phyloP scores from a whole-genome alignment of 2,797 vertebrate species.

The Zalophus californianus region DNA sequence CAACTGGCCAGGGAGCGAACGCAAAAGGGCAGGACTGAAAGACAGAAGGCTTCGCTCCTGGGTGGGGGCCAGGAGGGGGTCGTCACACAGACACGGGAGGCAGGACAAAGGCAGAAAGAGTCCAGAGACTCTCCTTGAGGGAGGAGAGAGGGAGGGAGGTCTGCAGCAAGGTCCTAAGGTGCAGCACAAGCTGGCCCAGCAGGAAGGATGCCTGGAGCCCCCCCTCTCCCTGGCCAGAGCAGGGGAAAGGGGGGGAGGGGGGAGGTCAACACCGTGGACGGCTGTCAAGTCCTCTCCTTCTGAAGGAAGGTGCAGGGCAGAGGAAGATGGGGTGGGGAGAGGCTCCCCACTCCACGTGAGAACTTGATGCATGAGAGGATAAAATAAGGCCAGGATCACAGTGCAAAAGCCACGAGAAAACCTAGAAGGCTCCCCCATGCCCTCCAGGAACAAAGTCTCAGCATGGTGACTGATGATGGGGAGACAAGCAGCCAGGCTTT shows the following conservation, averaged over 20 bases:
- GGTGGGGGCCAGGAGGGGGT: background rate
- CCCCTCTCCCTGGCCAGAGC: background rate
- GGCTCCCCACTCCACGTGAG: background rate
- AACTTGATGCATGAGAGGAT: background rate
- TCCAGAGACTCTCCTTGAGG: background rate
- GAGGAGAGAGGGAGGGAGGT: background rate
- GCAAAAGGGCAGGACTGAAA: slow-evolving; percentile 84
- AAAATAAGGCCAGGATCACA: background rate
- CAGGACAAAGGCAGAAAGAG: slow-evolving; percentile 74
- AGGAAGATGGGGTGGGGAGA: rapidly evolving
- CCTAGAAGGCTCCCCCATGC: background rate
- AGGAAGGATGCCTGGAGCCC: background rate
- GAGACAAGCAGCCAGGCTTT: background rate
- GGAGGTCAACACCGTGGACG: background rate
- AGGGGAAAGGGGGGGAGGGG: rapidly evolving
- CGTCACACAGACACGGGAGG: background rate
- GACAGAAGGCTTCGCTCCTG: slow-evolving; percentile 71
- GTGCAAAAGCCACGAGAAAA: background rate
- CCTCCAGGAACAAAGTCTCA: background rate
- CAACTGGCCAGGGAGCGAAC: slow-evolving; percentile 57
- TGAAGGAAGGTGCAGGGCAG: background rate
- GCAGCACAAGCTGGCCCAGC: background rate
- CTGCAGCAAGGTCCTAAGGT: background rate
- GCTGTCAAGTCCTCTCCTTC: background rate
- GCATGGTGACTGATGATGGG: background rate